phyloP scores from a whole-genome alignment of 2,797 vertebrate species.

The Lepilemur ruficaudatus region DNA sequence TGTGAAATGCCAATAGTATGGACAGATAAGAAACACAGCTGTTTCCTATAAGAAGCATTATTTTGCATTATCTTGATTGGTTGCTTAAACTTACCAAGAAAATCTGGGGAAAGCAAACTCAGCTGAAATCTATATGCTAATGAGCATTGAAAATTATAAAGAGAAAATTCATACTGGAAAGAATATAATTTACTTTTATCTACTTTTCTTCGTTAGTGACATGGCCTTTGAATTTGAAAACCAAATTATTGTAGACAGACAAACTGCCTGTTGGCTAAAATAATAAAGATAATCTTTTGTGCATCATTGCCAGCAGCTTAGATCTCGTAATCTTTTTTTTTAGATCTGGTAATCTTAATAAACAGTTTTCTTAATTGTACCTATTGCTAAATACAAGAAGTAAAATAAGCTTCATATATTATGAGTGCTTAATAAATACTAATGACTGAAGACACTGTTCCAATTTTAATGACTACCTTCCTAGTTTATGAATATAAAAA shows the following conservation, averaged over 20 bases:
- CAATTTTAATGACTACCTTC: background rate
- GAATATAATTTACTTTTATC: background rate
- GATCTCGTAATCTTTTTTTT: background rate
- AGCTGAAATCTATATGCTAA: background rate
- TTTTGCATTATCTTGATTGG: background rate
- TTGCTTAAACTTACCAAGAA: slow-evolving; percentile 38
- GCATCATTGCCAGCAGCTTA: background rate
- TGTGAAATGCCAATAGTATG: background rate
- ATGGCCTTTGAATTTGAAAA: slow-evolving; percentile 26
- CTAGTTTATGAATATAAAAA: slow-evolving; percentile 22
- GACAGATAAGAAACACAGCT: background rate
- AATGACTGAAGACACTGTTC: slow-evolving; percentile 3
- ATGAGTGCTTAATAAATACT: background rate
- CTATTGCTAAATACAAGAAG: background rate
- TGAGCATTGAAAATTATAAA: background rate
- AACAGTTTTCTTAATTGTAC: background rate
- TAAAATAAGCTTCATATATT: background rate
- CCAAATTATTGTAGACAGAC: background rate
- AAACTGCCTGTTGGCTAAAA: slow-evolving; percentile 1
- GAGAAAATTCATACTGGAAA: slow-evolving; percentile 23
- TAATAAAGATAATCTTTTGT: background rate
- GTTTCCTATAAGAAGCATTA: slow-evolving; percentile 1
- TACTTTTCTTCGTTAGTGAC: background rate
- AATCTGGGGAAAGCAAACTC: background rate
- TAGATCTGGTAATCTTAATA: background rate